Evolutionary conservation across 2,888 invertebrate genomes (phyloP).

Genomic region (Atherix ibis): DNA sequence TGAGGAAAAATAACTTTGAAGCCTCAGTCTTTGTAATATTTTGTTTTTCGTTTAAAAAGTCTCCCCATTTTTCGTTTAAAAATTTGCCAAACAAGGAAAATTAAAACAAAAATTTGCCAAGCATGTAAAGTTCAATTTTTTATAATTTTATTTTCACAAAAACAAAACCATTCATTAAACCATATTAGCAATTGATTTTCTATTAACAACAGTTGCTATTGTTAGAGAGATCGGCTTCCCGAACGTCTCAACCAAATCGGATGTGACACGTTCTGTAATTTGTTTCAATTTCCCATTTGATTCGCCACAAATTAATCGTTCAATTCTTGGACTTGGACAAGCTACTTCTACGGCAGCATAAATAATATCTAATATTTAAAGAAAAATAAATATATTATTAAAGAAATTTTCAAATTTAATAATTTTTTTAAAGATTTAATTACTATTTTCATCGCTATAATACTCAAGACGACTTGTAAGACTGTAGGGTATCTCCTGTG

Average conservation of each 20-base stretch:
- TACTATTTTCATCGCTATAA: constrained; percentile 43
- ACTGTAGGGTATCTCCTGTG: constrained; percentile 75
- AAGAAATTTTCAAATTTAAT: neutral
- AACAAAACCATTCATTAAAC: too few relatives aligned
- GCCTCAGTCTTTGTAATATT: too few relatives aligned
- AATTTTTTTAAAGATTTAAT: constrained; percentile 5
- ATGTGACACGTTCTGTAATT: constrained; percentile 48
- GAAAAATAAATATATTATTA: constrained; percentile 2
- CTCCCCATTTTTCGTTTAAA: too few relatives aligned
- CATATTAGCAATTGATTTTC: constrained; percentile 7
- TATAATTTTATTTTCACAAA: too few relatives aligned
- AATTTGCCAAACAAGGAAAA: too few relatives aligned
- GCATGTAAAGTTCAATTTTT: too few relatives aligned
- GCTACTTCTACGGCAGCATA: constrained; percentile 42
- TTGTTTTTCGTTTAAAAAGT: too few relatives aligned
- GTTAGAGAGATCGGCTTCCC: constrained; percentile 37
- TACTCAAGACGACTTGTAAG: constrained; percentile 50
- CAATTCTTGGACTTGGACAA: constrained; percentile 46
- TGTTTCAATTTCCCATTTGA: constrained; percentile 51
- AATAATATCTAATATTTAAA: constrained; percentile 35
- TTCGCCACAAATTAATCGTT: constrained; percentile 49
- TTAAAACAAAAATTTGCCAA: too few relatives aligned
- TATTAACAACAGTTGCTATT: constrained; percentile 20
- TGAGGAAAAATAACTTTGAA: too few relatives aligned
- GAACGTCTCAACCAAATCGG: constrained; percentile 48